These are phyloP conservation scores for Auanema sp. DNA, from an alignment of 2,888 invertebrate genomes.

Conservation along the genomic window DNA sequence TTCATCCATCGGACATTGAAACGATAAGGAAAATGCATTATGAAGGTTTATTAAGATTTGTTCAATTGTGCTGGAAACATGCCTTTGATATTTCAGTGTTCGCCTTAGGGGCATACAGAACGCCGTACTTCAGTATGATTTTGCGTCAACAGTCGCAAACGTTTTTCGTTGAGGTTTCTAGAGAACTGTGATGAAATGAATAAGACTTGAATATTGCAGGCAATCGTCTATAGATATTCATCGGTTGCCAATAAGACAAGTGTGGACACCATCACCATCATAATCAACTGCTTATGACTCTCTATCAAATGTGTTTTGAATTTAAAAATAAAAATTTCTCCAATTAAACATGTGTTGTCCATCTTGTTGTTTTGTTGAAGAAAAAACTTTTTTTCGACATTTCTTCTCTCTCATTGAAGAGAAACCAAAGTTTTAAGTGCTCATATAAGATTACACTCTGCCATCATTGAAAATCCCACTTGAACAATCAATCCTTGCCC, in stretches of 20 bases:
- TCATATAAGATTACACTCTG: no score
- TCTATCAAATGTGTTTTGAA: no score
- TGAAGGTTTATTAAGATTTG: slow-evolving; percentile 17
- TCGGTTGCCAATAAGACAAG: slow-evolving; percentile 11
- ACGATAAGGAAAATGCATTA: slow-evolving; percentile 30
- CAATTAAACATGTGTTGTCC: no score
- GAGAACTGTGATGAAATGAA: neutral
- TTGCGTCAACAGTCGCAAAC: slow-evolving; percentile 19
- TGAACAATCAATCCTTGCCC: no score
- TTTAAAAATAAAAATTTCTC: no score
- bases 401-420: no score
- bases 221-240: slow-evolving; percentile 18
- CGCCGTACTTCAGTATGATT: slow-evolving; percentile 40
- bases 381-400: no score
- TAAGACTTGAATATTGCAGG: neutral
- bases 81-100: slow-evolving; percentile 24
- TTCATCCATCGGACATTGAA: slow-evolving; percentile 30
- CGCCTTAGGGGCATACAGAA: slow-evolving; percentile 35
- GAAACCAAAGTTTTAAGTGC: no score
- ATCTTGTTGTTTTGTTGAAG: no score
- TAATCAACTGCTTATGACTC: neutral
- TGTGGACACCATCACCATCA: slow-evolving; percentile 19
- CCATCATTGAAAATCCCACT: no score
- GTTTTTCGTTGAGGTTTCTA: slow-evolving; percentile 34
- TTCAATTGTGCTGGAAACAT: neutral